These are phyloP conservation scores for Entomobrya multifasciata DNA, from an alignment of 2,888 invertebrate genomes.

Conservation along the genomic window DNA sequence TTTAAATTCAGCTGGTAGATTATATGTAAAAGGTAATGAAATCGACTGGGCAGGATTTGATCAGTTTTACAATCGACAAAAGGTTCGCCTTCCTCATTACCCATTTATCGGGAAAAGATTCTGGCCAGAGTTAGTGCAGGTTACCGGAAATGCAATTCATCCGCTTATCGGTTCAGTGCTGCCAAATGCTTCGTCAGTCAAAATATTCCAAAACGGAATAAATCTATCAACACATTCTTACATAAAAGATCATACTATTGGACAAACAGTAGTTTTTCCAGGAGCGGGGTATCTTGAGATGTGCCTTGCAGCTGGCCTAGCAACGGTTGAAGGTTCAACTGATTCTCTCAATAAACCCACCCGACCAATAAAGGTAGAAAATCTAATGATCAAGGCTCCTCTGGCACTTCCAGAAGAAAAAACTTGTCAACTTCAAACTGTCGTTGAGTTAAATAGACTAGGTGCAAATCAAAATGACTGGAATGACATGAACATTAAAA, in stretches of 20 bases:
- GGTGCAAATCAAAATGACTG: neutral
- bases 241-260: slow-evolving; percentile 66
- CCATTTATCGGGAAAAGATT: slow-evolving; percentile 52
- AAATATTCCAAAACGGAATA: slow-evolving; percentile 46
- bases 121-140: slow-evolving; percentile 42
- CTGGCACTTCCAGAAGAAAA: slow-evolving; percentile 45
- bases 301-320: slow-evolving; percentile 57
- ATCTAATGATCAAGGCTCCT: slow-evolving; percentile 62
- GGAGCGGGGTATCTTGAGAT: slow-evolving; percentile 67
- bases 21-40: slow-evolving; percentile 42
- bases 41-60: slow-evolving; percentile 24
- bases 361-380: slow-evolving; percentile 59
- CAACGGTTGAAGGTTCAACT: slow-evolving; percentile 11
- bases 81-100: slow-evolving; percentile 48
- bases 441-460: slow-evolving; percentile 23
- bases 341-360: neutral
- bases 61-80: slow-evolving; percentile 25
- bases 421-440: slow-evolving; percentile 1
- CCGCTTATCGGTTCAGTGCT: slow-evolving; percentile 61
- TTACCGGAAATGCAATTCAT: slow-evolving; percentile 41
- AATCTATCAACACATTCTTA: slow-evolving; percentile 1
- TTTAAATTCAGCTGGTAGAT: slow-evolving; percentile 23
- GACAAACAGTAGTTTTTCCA: slow-evolving; percentile 54
- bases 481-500: neutral
- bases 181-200: slow-evolving; percentile 40